Evolutionary conservation across 2,797 vertebrate genomes (phyloP).

Genomic region (Morelia viridis): DNA sequence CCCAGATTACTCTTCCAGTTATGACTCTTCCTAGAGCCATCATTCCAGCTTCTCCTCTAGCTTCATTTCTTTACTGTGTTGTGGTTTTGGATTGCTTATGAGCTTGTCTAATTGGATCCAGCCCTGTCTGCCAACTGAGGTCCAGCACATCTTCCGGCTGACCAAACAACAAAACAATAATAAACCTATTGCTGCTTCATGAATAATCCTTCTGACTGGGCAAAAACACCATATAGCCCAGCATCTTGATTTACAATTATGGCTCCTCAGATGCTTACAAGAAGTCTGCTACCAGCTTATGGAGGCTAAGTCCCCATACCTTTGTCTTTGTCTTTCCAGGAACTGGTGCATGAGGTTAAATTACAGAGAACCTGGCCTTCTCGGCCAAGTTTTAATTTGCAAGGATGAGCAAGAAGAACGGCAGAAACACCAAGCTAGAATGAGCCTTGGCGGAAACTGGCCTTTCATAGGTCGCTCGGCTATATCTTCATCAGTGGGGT

Average conservation of each 20-base stretch:
- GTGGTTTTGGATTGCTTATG: background rate
- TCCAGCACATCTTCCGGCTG: background rate
- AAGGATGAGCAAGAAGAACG: background rate
- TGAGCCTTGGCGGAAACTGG: background rate
- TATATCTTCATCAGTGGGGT: background rate
- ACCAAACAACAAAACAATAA: background rate
- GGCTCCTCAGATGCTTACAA: background rate
- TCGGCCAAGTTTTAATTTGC: background rate
- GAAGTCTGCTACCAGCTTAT: background rate
- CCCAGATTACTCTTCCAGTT: background rate
- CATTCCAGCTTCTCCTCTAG: background rate
- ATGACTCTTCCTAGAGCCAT: too few species aligned
- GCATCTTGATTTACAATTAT: background rate
- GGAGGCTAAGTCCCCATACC: background rate
- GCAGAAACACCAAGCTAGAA: background rate
- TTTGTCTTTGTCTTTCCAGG: background rate
- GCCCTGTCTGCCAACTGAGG: background rate
- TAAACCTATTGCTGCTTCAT: background rate
- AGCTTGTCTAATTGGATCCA: background rate
- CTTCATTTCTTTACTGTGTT: background rate
- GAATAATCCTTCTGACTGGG: background rate
- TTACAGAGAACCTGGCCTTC: background rate
- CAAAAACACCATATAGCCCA: background rate
- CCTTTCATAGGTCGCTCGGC: background rate
- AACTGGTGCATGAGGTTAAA: background rate